Evolutionary conservation across 1,140 invertebrate species (phyloP).

Genomic region (Hylaeus anthracinus): DNA sequence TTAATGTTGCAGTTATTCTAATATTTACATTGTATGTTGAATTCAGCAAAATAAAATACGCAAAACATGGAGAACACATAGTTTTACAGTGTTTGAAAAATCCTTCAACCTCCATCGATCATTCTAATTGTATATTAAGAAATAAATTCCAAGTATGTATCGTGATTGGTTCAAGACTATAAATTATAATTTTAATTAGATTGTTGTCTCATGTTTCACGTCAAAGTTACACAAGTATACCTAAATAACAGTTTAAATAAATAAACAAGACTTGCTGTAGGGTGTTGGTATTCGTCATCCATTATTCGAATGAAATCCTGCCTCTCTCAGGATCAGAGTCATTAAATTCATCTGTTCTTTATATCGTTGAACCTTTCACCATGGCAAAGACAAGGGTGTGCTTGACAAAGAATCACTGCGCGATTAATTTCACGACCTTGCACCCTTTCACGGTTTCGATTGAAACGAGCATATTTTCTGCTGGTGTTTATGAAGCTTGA

Average conservation of each 20-base stretch:
- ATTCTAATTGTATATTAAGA: neutral
- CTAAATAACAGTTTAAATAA: too few relatives aligned
- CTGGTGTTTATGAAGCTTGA: too few relatives aligned
- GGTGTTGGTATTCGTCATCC: neutral
- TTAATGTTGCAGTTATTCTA: too few relatives aligned
- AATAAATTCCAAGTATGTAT: constrained; percentile 33
- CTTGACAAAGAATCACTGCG: constrained; percentile 44
- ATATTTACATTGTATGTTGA: neutral
- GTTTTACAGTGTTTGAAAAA: neutral
- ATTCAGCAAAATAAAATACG: neutral
- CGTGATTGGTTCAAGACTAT: too few relatives aligned
- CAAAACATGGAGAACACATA: neutral
- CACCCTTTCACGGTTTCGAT: constrained; percentile 49
- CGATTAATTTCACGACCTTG: constrained; percentile 25
- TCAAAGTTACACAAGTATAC: too few relatives aligned
- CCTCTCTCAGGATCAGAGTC: constrained; percentile 24
- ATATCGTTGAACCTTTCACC: constrained; percentile 45
- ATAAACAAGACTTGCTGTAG: too few relatives aligned
- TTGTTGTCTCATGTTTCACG: too few relatives aligned
- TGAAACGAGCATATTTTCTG: constrained; percentile 29
- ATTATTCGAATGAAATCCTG: constrained; percentile 13
- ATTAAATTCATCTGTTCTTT: constrained; percentile 50
- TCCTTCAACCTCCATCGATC: neutral
- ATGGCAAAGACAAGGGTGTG: constrained; percentile 37
- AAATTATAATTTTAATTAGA: too few relatives aligned